These are phyloP conservation scores for Drosophila quadrilineata DNA, from an alignment of 1,140 invertebrate species.

Conservation along the genomic window DNA sequence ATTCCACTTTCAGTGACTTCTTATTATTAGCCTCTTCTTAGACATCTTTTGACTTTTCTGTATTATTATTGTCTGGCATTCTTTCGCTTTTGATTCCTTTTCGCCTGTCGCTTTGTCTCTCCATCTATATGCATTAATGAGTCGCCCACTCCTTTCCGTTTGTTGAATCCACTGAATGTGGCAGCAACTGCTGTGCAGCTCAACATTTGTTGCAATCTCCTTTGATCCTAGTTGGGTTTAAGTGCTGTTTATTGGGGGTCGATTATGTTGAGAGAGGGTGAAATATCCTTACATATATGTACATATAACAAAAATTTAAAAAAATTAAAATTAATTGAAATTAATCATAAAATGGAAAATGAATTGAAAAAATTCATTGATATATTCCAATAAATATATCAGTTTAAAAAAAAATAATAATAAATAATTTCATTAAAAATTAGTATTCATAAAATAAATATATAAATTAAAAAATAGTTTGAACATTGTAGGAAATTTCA, in stretches of 20 bases:
- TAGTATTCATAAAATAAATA: too few species aligned
- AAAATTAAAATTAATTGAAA: too few species aligned
- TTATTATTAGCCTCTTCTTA: slow-evolving; percentile 29
- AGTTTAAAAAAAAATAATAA: too few species aligned
- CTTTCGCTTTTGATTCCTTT: slow-evolving; percentile 6
- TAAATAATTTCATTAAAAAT: too few species aligned
- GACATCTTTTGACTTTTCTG: slow-evolving; percentile 8
- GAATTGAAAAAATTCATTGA: too few species aligned
- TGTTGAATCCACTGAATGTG: slow-evolving; percentile 8
- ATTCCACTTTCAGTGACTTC: slow-evolving; percentile 19
- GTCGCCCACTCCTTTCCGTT: slow-evolving; percentile 4
- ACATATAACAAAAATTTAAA: too few species aligned
- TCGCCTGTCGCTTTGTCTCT: slow-evolving; percentile 21
- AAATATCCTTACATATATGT: too few species aligned
- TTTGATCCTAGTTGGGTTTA: slow-evolving; percentile 7
- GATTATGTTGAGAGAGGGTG: too few species aligned
- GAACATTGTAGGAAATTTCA: too few species aligned
- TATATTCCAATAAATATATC: too few species aligned
- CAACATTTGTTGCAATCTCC: slow-evolving; percentile 12
- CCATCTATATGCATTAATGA: slow-evolving; percentile 43
- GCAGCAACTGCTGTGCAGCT: slow-evolving; percentile 15
- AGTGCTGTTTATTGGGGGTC: slow-evolving; percentile 14
- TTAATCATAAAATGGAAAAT: too few species aligned
- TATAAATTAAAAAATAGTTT: too few species aligned
- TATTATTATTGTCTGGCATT: background rate